Evolutionary conservation across 2,113 vertebrate species (phyloP).

Genomic region (Callionymus lyra): DNA sequence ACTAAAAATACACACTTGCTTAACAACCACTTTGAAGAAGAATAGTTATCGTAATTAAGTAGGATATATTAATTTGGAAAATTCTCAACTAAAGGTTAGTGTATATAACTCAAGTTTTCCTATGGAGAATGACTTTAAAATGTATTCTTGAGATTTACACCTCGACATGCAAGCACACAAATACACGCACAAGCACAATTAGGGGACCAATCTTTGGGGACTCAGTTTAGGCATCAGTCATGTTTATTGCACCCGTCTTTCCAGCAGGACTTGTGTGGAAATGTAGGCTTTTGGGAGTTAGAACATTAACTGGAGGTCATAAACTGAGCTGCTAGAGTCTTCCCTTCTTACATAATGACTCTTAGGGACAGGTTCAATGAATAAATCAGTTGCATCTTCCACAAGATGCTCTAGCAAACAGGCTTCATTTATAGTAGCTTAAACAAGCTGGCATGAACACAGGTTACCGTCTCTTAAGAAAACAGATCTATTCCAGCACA

Average conservation of each 20-base stretch:
- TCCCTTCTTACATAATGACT: slow-evolving; percentile 25
- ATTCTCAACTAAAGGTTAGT: too few species aligned
- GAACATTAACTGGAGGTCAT: slow-evolving; percentile 34
- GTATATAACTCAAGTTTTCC: too few species aligned
- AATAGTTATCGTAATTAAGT: too few species aligned
- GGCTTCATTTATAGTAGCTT: slow-evolving; percentile 14
- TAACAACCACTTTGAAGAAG: too few species aligned
- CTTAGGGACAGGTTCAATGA: slow-evolving; percentile 27
- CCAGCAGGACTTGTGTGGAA: slow-evolving; percentile 14
- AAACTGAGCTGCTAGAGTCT: slow-evolving; percentile 36
- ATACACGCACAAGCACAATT: slow-evolving; percentile 34
- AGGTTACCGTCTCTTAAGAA: too few species aligned
- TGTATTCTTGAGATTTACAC: too few species aligned
- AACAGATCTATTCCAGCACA: too few species aligned
- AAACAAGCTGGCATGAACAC: not conserved
- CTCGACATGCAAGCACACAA: slow-evolving; percentile 5
- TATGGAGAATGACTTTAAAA: too few species aligned
- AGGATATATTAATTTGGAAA: too few species aligned
- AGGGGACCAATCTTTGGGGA: slow-evolving; percentile 21
- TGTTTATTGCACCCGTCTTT: slow-evolving; percentile 39
- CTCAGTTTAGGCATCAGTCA: slow-evolving; percentile 42
- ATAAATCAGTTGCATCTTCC: slow-evolving; percentile 32
- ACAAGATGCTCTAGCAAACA: slow-evolving; percentile 2
- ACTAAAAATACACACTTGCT: too few species aligned
- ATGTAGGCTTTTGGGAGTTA: slow-evolving; percentile 38